Base-by-base conservation (phyloP, 2,113 vertebrate species). In the Platichthys flesus region DNA sequence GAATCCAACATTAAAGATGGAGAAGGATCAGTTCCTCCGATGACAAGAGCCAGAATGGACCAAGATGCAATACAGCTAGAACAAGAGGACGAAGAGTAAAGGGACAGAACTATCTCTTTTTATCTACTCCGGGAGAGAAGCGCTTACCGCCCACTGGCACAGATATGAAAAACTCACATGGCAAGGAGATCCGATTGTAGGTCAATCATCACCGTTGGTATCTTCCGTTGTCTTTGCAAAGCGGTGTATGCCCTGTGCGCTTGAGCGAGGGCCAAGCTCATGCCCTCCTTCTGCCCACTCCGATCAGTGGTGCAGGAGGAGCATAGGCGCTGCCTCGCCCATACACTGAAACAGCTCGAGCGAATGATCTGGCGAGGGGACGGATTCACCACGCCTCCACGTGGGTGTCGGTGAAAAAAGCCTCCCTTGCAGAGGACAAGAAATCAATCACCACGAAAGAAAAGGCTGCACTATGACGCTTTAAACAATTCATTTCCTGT, bases 241-340 rank as follows among this genome's bases (percentile, higher is more conserved):
- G 40, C 20, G 0, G 47, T 8, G 16, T 42, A 2, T 23, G 20
- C 9, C 2, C 7, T 51, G 47, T 74, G 28, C 20, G 55, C 61
- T 59, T 69, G 23, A 83, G 57, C 63, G 67, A 74, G 66, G 74
- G 57, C 65, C 67, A n/a, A 58, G 75, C 76, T 57, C 49, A 49
- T n/a, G 91, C 26, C 87, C 87, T 88, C 83, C 67, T 90, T 88
- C 87, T 91, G 87, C 84, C 89, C 49, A 0, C 61, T 90, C 73
- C 35, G 16, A 92, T 92, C 86, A 86, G 74, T 14, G 0, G 14
- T 59, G 52, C 37, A 45, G 67, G 57, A 4, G 56, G 0, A 14
- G 45, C 56, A 23, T 15, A 2, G 26, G 42, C 31, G 5, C 69
- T 64, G 67, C 10, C 15, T 10, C 1, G 69, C 60, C 47, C 54